Percentiles rank a stretch among this genome's conserved stretches.
These are phyloP conservation scores for Choloepus didactylus DNA, from an alignment of 2,797 vertebrate species.

Conservation along the genomic window DNA sequence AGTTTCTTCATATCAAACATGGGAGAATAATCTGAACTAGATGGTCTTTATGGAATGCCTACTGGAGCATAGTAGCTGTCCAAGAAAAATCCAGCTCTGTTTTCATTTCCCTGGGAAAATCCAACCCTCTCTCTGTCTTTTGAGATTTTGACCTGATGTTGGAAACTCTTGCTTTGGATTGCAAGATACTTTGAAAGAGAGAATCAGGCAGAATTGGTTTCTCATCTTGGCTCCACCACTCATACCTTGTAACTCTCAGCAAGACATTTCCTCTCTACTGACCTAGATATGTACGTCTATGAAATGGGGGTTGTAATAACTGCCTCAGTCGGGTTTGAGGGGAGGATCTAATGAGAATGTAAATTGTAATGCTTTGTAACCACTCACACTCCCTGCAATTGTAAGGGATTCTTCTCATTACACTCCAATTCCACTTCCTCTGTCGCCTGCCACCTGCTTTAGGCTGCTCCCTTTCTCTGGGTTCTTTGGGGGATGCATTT, in stretches of 20 bases:
- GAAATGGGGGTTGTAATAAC: not conserved
- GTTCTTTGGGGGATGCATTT: not conserved
- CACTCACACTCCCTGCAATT: not conserved
- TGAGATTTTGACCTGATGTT: constrained; percentile 8
- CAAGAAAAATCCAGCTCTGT: not conserved
- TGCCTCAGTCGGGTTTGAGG: not conserved
- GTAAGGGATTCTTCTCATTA: not conserved
- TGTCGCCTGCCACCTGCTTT: not conserved
- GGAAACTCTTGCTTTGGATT: not conserved
- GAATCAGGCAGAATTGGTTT: not conserved
- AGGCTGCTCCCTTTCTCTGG: not conserved
- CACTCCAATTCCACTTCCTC: not conserved
- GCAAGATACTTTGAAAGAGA: not conserved
- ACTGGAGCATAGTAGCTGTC: not conserved
- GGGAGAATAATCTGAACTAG: not conserved
- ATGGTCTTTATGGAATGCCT: not conserved
- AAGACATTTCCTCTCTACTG: not conserved
- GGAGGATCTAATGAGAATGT: not conserved
- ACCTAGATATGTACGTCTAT: not conserved
- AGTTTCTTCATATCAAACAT: not conserved
- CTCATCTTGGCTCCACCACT: not conserved
- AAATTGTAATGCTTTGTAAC: not conserved
- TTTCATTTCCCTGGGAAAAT: not conserved
- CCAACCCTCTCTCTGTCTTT: not conserved
- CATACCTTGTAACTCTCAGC: not conserved